Evolutionary conservation across 2,888 invertebrate genomes (phyloP).

Genomic region (Drosophila monieri): DNA sequence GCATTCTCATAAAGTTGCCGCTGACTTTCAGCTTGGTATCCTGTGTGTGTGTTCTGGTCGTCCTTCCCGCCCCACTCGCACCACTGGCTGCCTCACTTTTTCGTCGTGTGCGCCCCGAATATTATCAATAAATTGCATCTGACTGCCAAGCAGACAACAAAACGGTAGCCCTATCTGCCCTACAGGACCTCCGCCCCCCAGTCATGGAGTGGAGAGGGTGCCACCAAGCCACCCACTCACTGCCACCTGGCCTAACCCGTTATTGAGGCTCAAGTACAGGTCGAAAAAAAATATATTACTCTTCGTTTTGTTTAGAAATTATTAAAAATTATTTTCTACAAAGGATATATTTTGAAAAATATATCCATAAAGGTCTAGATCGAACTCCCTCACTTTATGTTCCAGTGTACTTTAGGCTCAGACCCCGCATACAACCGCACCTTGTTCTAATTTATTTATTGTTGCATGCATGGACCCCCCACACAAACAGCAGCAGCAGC

Average conservation of each 20-base stretch:
- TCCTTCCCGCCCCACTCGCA: constrained; percentile 38
- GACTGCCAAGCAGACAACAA: constrained; percentile 68
- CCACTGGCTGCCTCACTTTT: constrained; percentile 11
- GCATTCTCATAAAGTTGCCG: constrained; percentile 54
- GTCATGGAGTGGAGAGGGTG: not conserved
- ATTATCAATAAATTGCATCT: constrained; percentile 80
- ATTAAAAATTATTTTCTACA: no score
- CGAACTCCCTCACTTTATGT: not conserved
- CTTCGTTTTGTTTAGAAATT: no score
- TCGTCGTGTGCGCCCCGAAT: constrained; percentile 40
- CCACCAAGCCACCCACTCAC: not conserved
- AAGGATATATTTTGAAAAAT: no score
- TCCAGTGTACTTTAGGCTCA: constrained; percentile 18
- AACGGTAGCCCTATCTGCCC: constrained; percentile 31
- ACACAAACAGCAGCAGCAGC: no score
- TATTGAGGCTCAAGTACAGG: constrained; percentile 30
- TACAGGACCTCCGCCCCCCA: not conserved
- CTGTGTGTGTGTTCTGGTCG: no score
- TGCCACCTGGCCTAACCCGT: constrained; percentile 38
- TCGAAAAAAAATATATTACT: not conserved
- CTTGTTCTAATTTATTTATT: constrained; percentile 78
- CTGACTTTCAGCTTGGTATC: constrained; percentile 33
- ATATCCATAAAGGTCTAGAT: no score
- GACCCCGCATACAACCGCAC: constrained; percentile 48
- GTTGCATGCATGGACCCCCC: constrained; percentile 66